Evolutionary conservation across 2,113 vertebrate species (phyloP).

Genomic region (Coracopsis vasa): DNA sequence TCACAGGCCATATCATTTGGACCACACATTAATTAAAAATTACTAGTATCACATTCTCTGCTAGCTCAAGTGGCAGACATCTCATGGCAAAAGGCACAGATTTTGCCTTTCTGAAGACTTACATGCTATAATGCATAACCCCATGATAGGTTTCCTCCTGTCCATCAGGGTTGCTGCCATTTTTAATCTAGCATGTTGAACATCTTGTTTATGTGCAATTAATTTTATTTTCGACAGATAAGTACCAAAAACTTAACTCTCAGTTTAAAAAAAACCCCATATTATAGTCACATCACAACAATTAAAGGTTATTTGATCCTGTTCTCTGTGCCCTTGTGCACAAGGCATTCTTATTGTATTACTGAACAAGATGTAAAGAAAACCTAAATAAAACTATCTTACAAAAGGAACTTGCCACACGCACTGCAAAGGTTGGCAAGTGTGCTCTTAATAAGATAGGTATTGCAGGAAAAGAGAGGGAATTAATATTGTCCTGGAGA

Average conservation of each 20-base stretch:
- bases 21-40: not conserved
- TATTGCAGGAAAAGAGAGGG: not conserved
- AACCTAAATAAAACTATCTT: not conserved
- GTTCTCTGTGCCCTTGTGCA: not conserved
- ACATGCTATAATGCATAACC: not conserved
- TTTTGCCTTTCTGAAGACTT: not conserved
- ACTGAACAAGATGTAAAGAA: not conserved
- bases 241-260: not conserved
- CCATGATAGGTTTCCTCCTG: not conserved
- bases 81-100: not conserved
- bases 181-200: not conserved
- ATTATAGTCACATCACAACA: not conserved
- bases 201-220: not conserved
- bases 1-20: not conserved
- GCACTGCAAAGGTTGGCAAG: not conserved
- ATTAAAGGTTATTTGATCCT: not conserved
- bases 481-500: not conserved
- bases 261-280: accelerated
- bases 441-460: not conserved
- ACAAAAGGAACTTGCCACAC: not conserved
- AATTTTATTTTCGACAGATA: not conserved
- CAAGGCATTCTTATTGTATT: not conserved
- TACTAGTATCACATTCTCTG: not conserved
- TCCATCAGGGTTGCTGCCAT: not conserved
- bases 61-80: not conserved